Conservation (phyloP, 2,797 vertebrate species). For the Petrocephalus schoutedeni region DNA sequence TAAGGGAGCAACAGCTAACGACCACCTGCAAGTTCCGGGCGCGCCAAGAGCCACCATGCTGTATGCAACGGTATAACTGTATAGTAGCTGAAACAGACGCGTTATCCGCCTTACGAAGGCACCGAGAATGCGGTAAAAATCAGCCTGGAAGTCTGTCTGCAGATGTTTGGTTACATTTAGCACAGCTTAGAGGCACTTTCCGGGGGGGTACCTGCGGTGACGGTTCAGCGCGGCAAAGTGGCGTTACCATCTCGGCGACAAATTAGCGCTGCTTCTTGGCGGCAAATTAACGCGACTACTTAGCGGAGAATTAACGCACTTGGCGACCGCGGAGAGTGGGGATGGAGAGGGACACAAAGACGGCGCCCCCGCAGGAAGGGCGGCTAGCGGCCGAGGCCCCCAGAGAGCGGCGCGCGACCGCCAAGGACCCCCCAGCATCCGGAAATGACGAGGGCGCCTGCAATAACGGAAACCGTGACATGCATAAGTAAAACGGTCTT, state of each 20-base stretch:
- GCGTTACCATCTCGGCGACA: not conserved
- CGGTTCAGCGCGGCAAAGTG: not conserved
- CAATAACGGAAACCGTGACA: not conserved
- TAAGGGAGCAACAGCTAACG: not conserved
- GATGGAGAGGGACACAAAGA: not conserved
- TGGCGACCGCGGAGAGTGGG: not conserved
- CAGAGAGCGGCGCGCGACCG: not conserved
- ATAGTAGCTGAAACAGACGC: not conserved
- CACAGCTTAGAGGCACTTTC: not conserved
- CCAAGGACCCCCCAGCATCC: not conserved
- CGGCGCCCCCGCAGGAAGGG: not conserved
- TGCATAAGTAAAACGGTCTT: not conserved
- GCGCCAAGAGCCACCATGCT: not conserved
- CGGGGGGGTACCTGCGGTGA: not conserved
- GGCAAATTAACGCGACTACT: not conserved
- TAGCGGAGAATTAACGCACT: not conserved
- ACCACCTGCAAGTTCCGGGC: not conserved
- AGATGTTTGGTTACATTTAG: not conserved
- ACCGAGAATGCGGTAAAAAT: not conserved
- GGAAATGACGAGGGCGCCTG: not conserved
- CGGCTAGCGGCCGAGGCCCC: not conserved
- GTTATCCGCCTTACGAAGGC: not conserved
- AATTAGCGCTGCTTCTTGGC: not conserved
- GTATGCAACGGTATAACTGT: not conserved
- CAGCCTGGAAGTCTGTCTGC: not conserved